These are phyloP conservation scores for Paradoxurus hermaphroditus DNA, from an alignment of 2,113 vertebrate genomes.

Conservation along the genomic window DNA sequence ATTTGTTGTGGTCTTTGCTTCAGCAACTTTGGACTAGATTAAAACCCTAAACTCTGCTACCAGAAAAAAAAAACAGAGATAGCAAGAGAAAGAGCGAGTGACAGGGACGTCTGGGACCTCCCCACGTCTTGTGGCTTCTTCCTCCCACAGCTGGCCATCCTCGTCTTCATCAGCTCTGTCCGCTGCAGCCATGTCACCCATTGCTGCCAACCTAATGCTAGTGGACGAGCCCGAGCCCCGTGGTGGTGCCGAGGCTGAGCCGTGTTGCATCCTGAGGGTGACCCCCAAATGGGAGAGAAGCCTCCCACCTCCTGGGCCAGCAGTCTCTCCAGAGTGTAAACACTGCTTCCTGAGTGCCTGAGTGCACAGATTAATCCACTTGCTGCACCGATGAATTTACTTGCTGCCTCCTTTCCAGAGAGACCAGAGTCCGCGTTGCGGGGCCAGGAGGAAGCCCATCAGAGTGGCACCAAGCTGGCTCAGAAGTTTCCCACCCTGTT, in stretches of 20 bases:
- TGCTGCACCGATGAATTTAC: too few species aligned
- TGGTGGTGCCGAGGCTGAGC: accelerated
- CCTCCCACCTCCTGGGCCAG: neutral
- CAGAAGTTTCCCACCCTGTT: neutral
- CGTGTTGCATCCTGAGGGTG: too few species aligned
- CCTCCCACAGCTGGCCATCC: accelerated
- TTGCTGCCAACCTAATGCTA: neutral
- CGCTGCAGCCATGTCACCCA: neutral
- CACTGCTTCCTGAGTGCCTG: accelerated
- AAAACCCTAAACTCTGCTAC: neutral
- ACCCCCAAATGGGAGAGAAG: neutral
- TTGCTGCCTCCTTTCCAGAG: neutral
- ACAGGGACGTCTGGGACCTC: neutral
- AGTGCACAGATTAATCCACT: neutral
- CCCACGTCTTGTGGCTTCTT: accelerated
- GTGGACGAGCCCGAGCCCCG: neutral
- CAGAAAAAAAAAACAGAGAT: neutral
- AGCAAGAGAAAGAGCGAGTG: neutral
- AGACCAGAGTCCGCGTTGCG: accelerated
- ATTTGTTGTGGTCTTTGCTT: neutral
- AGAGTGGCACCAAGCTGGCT: accelerated
- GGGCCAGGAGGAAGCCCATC: neutral
- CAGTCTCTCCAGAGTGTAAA: accelerated
- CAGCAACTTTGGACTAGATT: neutral
- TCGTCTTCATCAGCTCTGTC: too few species aligned